Conservation (phyloP, 2,888 invertebrate species). For the Chloroclystis v-ata region DNA sequence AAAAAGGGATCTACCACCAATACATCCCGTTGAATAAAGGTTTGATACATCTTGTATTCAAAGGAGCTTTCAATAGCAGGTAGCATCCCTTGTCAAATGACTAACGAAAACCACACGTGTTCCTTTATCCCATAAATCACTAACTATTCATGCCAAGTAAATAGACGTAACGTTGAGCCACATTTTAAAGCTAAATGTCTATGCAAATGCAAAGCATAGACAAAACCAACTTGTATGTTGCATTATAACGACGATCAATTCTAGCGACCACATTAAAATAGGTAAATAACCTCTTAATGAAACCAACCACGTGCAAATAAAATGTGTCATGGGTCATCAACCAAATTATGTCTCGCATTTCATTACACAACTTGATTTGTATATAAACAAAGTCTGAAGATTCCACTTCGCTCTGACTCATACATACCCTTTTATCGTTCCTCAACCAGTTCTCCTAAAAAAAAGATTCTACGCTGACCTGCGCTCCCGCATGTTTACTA, state of each 20-base stretch:
- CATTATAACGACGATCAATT: no score
- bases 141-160: constrained; percentile 38
- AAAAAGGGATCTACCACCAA: constrained; percentile 46
- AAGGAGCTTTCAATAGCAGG: constrained; percentile 62
- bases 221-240: neutral
- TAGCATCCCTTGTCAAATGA: constrained; percentile 64
- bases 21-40: constrained; percentile 56
- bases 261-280: no score
- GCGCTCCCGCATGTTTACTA: constrained; percentile 51
- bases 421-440: constrained; percentile 59
- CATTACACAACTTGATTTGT: constrained; percentile 24
- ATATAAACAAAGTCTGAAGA: constrained; percentile 25
- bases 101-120: constrained; percentile 57
- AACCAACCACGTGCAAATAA: neutral
- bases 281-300: no score
- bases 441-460: constrained; percentile 61
- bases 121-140: constrained; percentile 59
- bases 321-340: constrained; percentile 9
- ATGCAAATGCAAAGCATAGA: constrained; percentile 11
- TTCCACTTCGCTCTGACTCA: constrained; percentile 56
- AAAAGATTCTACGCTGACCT: constrained; percentile 65
- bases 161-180: constrained; percentile 19
- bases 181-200: constrained; percentile 24
- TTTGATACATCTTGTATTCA: constrained; percentile 52
- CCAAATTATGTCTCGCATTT: constrained; percentile 5